These are phyloP conservation scores for Enchytraeus crypticus DNA, from an alignment of 2,888 invertebrate genomes.

Conservation along the genomic window DNA sequence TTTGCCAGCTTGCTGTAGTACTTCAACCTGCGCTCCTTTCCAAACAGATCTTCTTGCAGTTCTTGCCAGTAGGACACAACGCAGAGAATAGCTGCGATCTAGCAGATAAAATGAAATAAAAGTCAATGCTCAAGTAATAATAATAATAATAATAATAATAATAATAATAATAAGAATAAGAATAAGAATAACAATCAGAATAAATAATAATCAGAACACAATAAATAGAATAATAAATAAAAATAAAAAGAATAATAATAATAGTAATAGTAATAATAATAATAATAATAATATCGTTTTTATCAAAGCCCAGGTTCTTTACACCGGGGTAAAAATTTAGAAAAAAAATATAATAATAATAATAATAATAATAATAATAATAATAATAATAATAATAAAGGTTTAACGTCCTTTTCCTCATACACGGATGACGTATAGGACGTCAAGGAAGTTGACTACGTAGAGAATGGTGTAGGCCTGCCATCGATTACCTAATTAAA, in stretches of 20 bases:
- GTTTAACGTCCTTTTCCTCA: no score
- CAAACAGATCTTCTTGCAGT: constrained; percentile 21
- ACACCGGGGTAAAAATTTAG: no score
- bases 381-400: no score
- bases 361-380: neutral
- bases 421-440: no score
- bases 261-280: neutral
- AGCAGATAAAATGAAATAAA: neutral
- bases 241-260: no score
- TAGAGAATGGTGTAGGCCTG: no score
- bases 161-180: no score
- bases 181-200: no score
- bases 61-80: constrained; percentile 29
- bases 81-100: constrained; percentile 24
- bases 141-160: neutral
- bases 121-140: neutral
- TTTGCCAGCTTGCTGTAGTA: constrained; percentile 24
- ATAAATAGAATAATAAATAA: no score
- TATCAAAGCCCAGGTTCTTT: no score
- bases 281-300: neutral
- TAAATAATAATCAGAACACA: neutral
- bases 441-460: neutral
- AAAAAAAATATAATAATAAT: neutral
- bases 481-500: no score
- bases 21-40: constrained; percentile 22